Evolutionary conservation across 2,797 vertebrate species (phyloP), one percentile per base, ranked within the genome.

Genomic region (Acestrorhynchus altus): DNA sequence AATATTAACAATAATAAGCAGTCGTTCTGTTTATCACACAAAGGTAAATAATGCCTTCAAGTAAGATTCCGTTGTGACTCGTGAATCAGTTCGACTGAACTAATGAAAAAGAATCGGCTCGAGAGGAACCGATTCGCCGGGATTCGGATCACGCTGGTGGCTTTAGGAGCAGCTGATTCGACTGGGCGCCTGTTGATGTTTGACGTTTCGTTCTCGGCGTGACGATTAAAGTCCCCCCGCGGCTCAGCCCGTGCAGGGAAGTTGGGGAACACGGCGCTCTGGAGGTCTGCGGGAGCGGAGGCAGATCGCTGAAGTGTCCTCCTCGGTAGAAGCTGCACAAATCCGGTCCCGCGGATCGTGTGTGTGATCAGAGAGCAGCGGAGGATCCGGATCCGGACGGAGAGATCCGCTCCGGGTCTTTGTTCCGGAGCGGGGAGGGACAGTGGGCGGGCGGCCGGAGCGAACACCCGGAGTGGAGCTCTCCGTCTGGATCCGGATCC

Each of bases 111-210:
- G 16, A 31, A 8, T 0, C 31, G 1, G 18, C 20, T 12, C 31
- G 20, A 10, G 40, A n/a, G 40, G 60, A 63, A 20, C 11, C 60
- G 31, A 63, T 20, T 63, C 35, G 10, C 12, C 31, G 12, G 16
- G 16, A 20, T 39, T 20, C 59, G 31, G 35, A 40, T 18, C 10
- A 11, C 16, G 59, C 28, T 35, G 59, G 2, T 39, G 26, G 57
- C 6, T 39, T 60, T 40, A 46, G 73, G 76, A 92, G 88, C 90
- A 91, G 89, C 90, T 91, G 90, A 92, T 89, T 24, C 74, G 74
- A 20, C 75, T 68, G 76, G 80, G 80, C 83, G 85, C 76, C 82
- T 88, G 87, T 83, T 89, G 84, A 57, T 74, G 39, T 77, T 73
- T 76, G 75, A 83, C 74, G 65, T 61, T 39, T 42, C 24, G 28